Base-by-base conservation (phyloP, 2,888 invertebrate species). In the Tetranychus truncatus region DNA sequence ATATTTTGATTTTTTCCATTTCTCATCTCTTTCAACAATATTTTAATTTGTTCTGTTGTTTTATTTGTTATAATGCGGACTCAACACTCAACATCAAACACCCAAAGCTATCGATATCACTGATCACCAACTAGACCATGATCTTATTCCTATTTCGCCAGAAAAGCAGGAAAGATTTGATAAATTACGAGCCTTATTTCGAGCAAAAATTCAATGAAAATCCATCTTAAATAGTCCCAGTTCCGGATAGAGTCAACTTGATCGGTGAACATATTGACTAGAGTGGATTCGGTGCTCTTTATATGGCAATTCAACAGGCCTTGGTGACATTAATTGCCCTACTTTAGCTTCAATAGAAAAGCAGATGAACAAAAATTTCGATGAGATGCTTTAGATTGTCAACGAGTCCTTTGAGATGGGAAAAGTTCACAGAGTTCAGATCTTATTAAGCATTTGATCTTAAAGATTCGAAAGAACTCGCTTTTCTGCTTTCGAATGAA, bases 221-320 rank as follows among this genome's bases (percentile, higher is more conserved):
- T 67, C 78, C 82, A 11, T 73, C 77, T 7, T 81, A 80, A 76
- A 74, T 81, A 77, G 82, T 83, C n/a, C 80, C 84, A 77, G 84
- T 85, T 74, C 85, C 86, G 8, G 86, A 86, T 55, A 79, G 99
- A 81, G 96, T 99, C 0, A 99, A 99, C 83, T 85, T 99, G 77
- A 97, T 99, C 81, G 99, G 97, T 45, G 99, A 99, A 83, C 99
- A 99, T 85, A 90, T 99, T 79, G 99, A 99, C 85, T 78, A 78
- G 11, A 15, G 20, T 82, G 97, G 97, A 65, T 99, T 95, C 84
- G 89, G 91, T 66, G 95, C 96, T 77, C 88, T 94, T 81, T 95
- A 95, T 4, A 95, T 96, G 92, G 91, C 99, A 11, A 87, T 99
- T 78, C 90, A 93, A 80, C 95, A 95, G 83, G 90, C n/a, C n/a